Percentiles rank a stretch among this genome's conserved stretches.
Evolutionary conservation across 2,888 invertebrate species (phyloP).

Genomic region (Agrilus biguttatus): DNA sequence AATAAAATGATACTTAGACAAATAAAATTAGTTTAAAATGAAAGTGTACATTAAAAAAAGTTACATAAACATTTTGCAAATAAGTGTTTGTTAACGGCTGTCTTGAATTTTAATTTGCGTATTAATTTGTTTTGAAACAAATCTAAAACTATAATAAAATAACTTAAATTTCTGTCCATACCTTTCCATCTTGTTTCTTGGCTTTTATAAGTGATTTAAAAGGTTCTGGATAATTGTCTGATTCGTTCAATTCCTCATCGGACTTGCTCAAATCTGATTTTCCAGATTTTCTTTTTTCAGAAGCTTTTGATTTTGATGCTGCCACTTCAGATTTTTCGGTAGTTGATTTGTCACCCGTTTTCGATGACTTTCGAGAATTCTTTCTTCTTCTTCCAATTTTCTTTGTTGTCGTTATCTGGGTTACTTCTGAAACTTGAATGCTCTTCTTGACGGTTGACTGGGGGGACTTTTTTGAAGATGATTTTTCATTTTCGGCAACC

Average conservation of each 20-base stretch:
- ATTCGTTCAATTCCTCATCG: slow-evolving; percentile 42
- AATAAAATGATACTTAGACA: too few species aligned
- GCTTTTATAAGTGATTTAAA: slow-evolving; percentile 50
- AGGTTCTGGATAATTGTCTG: slow-evolving; percentile 49
- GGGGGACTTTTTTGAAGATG: neutral
- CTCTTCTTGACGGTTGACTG: slow-evolving; percentile 1
- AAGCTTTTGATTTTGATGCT: neutral
- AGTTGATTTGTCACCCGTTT: neutral
- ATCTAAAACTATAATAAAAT: neutral
- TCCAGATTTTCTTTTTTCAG: slow-evolving; percentile 4
- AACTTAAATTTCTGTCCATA: slow-evolving; percentile 9
- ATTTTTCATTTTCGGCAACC: neutral
- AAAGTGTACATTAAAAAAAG: too few species aligned
- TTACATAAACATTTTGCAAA: too few species aligned
- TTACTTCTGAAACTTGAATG: slow-evolving; percentile 1
- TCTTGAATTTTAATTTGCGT: neutral
- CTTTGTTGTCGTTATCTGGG: slow-evolving; percentile 4
- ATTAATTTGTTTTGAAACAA: neutral
- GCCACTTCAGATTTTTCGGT: neutral
- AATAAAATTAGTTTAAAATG: too few species aligned
- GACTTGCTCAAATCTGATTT: slow-evolving; percentile 15
- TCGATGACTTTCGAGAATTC: slow-evolving; percentile 1
- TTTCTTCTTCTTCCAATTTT: slow-evolving; percentile 8
- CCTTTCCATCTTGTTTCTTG: slow-evolving; percentile 29
- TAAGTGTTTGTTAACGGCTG: too few species aligned